A percentile compares a stretch with the other conserved stretches of the same genome.
These are phyloP conservation scores for Synanthedon andrenaeformis DNA, from an alignment of 2,888 invertebrate genomes.

Conservation along the genomic window DNA sequence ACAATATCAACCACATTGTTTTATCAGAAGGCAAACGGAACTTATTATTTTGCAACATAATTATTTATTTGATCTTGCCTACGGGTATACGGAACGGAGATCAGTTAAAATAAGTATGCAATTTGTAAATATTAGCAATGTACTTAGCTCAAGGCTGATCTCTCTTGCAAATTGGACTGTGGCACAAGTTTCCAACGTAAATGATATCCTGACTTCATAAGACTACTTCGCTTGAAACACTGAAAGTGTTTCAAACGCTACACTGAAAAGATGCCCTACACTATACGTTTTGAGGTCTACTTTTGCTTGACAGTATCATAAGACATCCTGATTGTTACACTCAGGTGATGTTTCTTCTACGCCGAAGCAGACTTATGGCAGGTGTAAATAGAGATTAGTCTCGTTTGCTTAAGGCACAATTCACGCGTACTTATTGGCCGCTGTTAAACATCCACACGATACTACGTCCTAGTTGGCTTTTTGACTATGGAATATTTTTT, in stretches of 20 bases:
- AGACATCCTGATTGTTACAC: slow-evolving; percentile 22
- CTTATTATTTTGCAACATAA: too few relatives aligned
- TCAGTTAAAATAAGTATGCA: slow-evolving; percentile 40
- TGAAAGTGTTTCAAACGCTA: slow-evolving; percentile 3
- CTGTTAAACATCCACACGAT: too few relatives aligned
- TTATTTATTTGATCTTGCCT: too few relatives aligned
- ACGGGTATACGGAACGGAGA: slow-evolving; percentile 3
- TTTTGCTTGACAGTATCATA: slow-evolving; percentile 2
- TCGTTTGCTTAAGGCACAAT: slow-evolving; percentile 11
- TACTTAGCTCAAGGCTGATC: slow-evolving; percentile 15
- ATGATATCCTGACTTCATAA: slow-evolving; percentile 28
- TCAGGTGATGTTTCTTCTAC: slow-evolving; percentile 28
- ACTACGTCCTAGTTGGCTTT: too few relatives aligned
- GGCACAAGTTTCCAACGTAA: slow-evolving; percentile 28
- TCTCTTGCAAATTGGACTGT: slow-evolving; percentile 33
- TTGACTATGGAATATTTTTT: too few relatives aligned
- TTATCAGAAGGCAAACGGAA: too few relatives aligned
- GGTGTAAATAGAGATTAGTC: slow-evolving; percentile 26
- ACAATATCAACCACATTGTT: too few relatives aligned
- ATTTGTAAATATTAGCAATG: slow-evolving; percentile 31
- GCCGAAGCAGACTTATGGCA: slow-evolving; percentile 26
- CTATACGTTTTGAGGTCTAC: slow-evolving; percentile 6
- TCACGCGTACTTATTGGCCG: slow-evolving; percentile 6
- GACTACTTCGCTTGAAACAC: slow-evolving; percentile 5
- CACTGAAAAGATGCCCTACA: slow-evolving; percentile 5